phyloP scores from a whole-genome alignment of 2,888 invertebrate species.

The Tachina lurida region DNA sequence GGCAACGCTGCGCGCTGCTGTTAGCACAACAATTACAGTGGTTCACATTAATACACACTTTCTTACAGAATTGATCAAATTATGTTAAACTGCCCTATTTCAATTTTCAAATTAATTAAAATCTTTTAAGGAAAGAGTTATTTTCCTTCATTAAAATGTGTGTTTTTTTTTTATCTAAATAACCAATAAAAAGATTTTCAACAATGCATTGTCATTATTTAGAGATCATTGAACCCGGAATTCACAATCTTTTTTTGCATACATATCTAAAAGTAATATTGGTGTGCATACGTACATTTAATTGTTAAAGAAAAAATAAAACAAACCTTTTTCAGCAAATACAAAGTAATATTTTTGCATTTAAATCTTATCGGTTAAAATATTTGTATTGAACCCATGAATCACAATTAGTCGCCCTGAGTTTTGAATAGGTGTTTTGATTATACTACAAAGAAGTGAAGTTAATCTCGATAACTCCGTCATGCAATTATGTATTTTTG shows the following conservation, averaged over 20 bases:
- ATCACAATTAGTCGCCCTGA: slow-evolving; percentile 27
- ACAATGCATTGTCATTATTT: slow-evolving; percentile 39
- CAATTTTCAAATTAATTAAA: background rate
- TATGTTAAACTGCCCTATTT: background rate
- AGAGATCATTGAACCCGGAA: slow-evolving; percentile 46
- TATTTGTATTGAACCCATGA: slow-evolving; percentile 47
- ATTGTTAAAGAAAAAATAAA: background rate
- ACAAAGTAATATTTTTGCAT: slow-evolving; percentile 19
- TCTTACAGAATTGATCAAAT: background rate
- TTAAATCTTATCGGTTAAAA: slow-evolving; percentile 56
- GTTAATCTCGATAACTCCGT: background rate
- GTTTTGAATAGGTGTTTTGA: background rate
- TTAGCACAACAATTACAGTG: background rate
- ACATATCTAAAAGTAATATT: slow-evolving; percentile 34
- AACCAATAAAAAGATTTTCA: background rate
- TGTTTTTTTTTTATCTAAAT: background rate
- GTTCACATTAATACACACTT: background rate
- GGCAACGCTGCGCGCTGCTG: too few relatives aligned
- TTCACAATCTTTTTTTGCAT: slow-evolving; percentile 3
- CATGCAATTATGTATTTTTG: background rate
- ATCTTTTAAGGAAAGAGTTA: background rate
- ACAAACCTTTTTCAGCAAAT: slow-evolving; percentile 4
- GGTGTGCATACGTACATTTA: slow-evolving; percentile 5
- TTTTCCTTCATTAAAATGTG: background rate
- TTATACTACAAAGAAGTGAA: background rate